Evolutionary conservation across 2,113 vertebrate genomes (phyloP).

Genomic region (Pagrus major): DNA sequence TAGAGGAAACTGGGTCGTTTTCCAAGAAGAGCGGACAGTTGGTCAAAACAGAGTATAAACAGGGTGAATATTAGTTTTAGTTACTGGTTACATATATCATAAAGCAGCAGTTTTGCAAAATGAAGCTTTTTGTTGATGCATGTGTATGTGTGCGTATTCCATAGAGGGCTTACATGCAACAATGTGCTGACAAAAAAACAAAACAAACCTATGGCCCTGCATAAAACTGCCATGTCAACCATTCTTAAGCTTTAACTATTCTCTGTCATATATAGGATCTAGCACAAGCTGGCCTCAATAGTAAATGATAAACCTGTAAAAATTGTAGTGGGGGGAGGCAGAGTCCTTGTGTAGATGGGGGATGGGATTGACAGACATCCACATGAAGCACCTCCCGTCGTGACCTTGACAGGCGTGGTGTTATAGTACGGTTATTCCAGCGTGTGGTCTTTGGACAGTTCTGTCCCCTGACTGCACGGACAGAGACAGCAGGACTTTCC

Average conservation of each 20-base stretch:
- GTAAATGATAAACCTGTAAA: slow-evolving; percentile 60
- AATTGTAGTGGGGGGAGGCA: neutral
- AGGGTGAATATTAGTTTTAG: neutral
- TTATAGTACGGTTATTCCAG: slow-evolving; percentile 24
- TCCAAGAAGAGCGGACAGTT: neutral
- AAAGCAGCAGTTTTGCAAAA: neutral
- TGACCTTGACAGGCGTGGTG: slow-evolving; percentile 71
- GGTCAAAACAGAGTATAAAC: neutral
- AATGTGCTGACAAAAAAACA: too few relatives aligned
- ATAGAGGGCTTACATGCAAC: neutral
- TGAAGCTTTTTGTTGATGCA: neutral
- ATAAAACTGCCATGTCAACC: neutral
- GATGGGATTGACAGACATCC: slow-evolving; percentile 65
- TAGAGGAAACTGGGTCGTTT: neutral
- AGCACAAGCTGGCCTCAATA: slow-evolving; percentile 26
- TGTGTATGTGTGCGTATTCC: neutral
- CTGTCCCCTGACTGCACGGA: slow-evolving; percentile 28
- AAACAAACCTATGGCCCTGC: neutral
- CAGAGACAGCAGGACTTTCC: slow-evolving; percentile 26
- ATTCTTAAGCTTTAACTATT: neutral
- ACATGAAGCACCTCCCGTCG: slow-evolving; percentile 61
- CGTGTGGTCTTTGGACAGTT: slow-evolving; percentile 30
- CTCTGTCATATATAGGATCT: slow-evolving; percentile 14
- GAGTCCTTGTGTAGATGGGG: slow-evolving; percentile 68
- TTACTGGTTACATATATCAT: neutral